Evolutionary conservation across 1,140 invertebrate species (phyloP), one percentile per base, ranked within the genome.

Genomic region (Asobara japonica): DNA sequence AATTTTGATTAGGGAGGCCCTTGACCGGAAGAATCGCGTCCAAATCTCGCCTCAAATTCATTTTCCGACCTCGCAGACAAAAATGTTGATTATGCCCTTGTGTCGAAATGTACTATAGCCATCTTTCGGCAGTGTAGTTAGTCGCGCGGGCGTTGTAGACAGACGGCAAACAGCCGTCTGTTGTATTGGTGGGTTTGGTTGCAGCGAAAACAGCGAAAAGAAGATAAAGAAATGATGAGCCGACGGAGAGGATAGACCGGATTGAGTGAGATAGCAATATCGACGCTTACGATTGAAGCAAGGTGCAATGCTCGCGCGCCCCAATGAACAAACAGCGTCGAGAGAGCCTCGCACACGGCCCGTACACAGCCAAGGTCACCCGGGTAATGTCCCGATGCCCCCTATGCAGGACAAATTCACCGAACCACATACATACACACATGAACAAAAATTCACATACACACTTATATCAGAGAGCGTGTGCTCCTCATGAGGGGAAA

Each of bases 331-430:
- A 86, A 80, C 61, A 64, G 48, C 80, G 79, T 68, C 71, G 71
- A 61, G 51, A 45, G 65, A 56, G 33, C 22, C 74, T 45, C 61
- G 65, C 74, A 56, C 66, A 33, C 72, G 77, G 79, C 80, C 78
- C 78, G 77, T 77, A 79, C 76, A 45, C 82, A 84, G 77, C 83
- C 85, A 87, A 87, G 85, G 86, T 87, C 85, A 86, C 78, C 82
- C 85, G 85, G 85, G 84, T 86, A 87, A 88, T 85, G 86, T 87
- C 82, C 86, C 85, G 85, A 88, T 88, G 86, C 86, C 86, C 85
- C 85, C 85, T 88, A 84, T 85, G 82, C 85, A 85, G 85, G 85
- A 86, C 85, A 84, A 87, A 86, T 87, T 86, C 83, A 81, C 76
- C 82, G 75, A 80, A 81, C 78, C 79, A 75, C 70, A 62, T 31